Base-by-base conservation (phyloP, 1,140 invertebrate species). In the Neotoxoptera formosana region DNA sequence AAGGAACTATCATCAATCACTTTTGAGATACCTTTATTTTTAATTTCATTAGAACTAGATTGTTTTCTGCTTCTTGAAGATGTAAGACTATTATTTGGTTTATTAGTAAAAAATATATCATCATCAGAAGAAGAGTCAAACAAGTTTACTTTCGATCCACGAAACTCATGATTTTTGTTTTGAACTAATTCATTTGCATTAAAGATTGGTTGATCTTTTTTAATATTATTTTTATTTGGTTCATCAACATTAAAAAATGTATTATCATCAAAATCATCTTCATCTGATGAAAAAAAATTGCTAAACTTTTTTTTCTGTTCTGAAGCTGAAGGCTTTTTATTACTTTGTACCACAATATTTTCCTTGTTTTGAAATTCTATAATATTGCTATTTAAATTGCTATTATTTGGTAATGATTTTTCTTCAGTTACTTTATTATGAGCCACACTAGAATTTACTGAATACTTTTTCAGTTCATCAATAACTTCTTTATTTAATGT, bases 81-180 rank as follows among this genome's bases (percentile, higher is more conserved):
- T 17, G 9, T 21, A 14, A 36, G 21, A 51, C 11, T 76, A 23
- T 53, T 51, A 36, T 53, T 92, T 83, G 48, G 51, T 84, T 84
- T 92, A 84, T 51, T 84, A 51, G 30, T 56, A 86, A 30, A 60
- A 93, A 93, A 93, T 53, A 93, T 30, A n/a, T 93, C 91, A 41
- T 93, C 91, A 93, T 93, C 91, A 53, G 91, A 93, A 84, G 91
- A 93, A 51, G 91, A 93, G 56, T 93, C 81, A 86, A 93, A 93
- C 7, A 93, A 41, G 14, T 93, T 36, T 17, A 56, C 0, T 93
- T 93, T 93, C 9, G 23, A 17, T 56, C 8, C 41, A n/a, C 6
- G 30, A 30, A 36, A 0, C 7, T 93, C 48, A 45, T 30, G 1
- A 36, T 53, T 51, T 92, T 3, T 56, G 51, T 51, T 86, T 36